Base-by-base conservation (phyloP, 2,113 vertebrate genomes). In the Eubucco bourcierii region DNA sequence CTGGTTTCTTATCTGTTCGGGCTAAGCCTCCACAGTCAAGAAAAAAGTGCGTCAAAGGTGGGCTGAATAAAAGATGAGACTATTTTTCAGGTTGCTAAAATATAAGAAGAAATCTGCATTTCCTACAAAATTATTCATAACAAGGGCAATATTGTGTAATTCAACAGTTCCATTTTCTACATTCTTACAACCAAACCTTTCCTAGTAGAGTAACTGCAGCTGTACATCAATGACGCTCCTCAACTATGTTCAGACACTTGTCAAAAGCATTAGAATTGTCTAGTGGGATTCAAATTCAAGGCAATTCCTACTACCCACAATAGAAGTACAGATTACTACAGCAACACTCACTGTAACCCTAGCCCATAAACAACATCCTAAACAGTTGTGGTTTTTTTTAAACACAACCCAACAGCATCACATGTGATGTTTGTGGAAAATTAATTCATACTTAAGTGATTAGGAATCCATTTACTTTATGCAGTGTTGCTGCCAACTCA, bases 1-100 rank as follows among this genome's bases (percentile, higher is more conserved):
- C 99, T 1, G 99, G 99, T 96, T 99, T 99, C 98, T 99, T 99
- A 97, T 99, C 99, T 8, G 99, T 99, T 91, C 98, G 98, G 65
- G 98, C 98, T 92, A 99, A 97, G 88, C 98, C 98, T 37, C 99
- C 99, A 10, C 99, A 99, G 93, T 99, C 99, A 53, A 99, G 97
- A 93, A 99, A 99, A 95, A 99, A 99, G 80, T 99, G 98, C 1
- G 99, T 99, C 97, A 99, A 96, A 39, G 99, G 99, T 24, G 99
- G 99, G 93, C 99, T 99, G 95, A 72, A 90, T 64, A 67, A 59
- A 67, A 56, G 74, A 13, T 85, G 84, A 82, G 80, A 94, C 68
- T 73, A 37, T 66, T 80, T 64, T 12, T 34, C 61, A 81, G 8
- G 34, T n/a, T 74, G 9, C 66, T 65, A 84, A 80, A 87, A 63